Evolutionary conservation across 2,113 vertebrate genomes (phyloP).

Genomic region (Phocoena phocoena): DNA sequence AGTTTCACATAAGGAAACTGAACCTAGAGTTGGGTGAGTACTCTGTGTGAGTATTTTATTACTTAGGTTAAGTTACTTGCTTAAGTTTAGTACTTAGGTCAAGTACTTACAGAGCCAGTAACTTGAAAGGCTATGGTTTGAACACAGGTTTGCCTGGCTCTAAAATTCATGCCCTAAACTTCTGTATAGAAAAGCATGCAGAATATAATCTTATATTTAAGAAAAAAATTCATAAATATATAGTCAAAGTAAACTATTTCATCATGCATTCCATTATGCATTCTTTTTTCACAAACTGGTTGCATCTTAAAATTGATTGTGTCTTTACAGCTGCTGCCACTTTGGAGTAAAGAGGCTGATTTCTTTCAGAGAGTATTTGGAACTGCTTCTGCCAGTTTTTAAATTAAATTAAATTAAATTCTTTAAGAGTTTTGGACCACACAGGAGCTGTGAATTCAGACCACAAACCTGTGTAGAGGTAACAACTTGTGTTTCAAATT

Average conservation of each 20-base stretch:
- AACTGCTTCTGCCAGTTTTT: neutral
- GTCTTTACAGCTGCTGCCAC: neutral
- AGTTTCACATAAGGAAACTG: neutral
- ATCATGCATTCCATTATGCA: neutral
- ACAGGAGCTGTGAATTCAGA: neutral
- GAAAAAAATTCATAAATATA: neutral
- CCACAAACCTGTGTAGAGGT: neutral
- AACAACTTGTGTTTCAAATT: neutral
- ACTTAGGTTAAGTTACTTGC: neutral
- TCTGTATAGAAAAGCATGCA: neutral
- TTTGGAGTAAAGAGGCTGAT: neutral
- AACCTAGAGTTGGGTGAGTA: neutral
- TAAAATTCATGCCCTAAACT: neutral
- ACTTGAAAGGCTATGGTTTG: neutral
- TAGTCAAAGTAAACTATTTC: neutral
- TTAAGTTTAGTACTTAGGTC: neutral
- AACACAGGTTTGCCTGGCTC: neutral
- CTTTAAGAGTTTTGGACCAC: neutral
- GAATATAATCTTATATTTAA: neutral
- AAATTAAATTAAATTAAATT: constrained; percentile 42
- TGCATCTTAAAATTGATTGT: neutral
- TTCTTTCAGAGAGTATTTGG: neutral
- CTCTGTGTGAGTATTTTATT: neutral
- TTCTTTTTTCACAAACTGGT: neutral
- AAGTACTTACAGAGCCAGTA: neutral